phyloP scores from a whole-genome alignment of 2,113 vertebrate species.

The Dascyllus trimaculatus region DNA sequence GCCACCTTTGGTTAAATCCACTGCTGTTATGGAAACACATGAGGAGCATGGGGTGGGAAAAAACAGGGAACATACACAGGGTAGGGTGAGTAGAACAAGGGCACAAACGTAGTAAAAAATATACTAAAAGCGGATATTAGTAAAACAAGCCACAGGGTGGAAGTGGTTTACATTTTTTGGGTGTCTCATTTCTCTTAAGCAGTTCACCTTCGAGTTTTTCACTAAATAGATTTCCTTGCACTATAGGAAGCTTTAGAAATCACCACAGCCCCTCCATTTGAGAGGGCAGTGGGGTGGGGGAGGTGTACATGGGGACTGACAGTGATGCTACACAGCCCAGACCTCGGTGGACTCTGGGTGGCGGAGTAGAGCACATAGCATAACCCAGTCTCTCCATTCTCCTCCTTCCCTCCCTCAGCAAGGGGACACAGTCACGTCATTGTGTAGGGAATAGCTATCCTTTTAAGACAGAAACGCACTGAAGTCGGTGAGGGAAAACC shows the following conservation, averaged over 20 bases:
- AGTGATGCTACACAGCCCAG: constrained; percentile 73
- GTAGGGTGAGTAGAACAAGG: constrained; percentile 19
- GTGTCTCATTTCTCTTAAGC: background rate
- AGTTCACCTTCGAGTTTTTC: constrained; percentile 10
- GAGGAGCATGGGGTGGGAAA: constrained; percentile 23
- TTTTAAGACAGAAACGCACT: constrained; percentile 65
- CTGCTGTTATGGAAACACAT: constrained; percentile 48
- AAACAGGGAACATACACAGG: constrained; percentile 17
- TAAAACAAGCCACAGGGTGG: constrained; percentile 26
- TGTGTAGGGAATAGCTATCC: constrained; percentile 70
- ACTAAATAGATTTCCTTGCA: constrained; percentile 25
- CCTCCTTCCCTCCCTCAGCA: constrained; percentile 50
- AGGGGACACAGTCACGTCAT: constrained; percentile 78
- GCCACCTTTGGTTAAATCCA: constrained; percentile 64
- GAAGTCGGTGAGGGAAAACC: constrained; percentile 73
- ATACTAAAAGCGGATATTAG: background rate
- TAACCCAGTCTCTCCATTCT: constrained; percentile 62
- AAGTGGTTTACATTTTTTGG: constrained; percentile 21
- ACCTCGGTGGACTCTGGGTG: constrained; percentile 76
- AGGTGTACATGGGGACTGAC: constrained; percentile 68
- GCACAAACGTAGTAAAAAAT: background rate
- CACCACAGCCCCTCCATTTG: constrained; percentile 55
- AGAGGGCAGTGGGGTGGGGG: constrained; percentile 68
- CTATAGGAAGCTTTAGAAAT: constrained; percentile 55
- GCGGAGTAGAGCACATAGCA: constrained; percentile 73